These are phyloP conservation scores for Drosophila prosaltans DNA, from an alignment of 1,140 invertebrate genomes.

Conservation along the genomic window DNA sequence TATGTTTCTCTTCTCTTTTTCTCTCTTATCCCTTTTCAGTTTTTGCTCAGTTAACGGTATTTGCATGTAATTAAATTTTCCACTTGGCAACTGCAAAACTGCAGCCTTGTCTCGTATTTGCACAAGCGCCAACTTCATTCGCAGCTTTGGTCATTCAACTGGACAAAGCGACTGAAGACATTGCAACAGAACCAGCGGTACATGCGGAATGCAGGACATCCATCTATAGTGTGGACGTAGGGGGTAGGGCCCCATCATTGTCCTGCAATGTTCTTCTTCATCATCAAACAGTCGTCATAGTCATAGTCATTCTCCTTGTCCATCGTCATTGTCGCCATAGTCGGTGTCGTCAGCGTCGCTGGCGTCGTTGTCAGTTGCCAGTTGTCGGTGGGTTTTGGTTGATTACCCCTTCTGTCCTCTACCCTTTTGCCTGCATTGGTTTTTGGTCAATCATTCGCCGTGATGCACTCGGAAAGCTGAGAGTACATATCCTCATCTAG, in stretches of 20 bases:
- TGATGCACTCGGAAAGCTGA: slow-evolving; percentile 32
- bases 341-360: neutral
- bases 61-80: slow-evolving; percentile 76
- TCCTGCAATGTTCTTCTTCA: slow-evolving; percentile 15
- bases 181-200: slow-evolving; percentile 5
- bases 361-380: slow-evolving; percentile 5
- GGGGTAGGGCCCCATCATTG: slow-evolving; percentile 5
- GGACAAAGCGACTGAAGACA: slow-evolving; percentile 35
- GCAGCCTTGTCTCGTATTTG: slow-evolving; percentile 65
- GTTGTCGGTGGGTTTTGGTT: slow-evolving; percentile 5
- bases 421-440: slow-evolving; percentile 34
- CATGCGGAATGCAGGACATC: neutral
- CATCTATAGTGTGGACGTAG: too few species aligned
- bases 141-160: slow-evolving; percentile 49
- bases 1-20: slow-evolving; percentile 22
- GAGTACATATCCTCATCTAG: slow-evolving; percentile 30
- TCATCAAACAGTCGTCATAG: slow-evolving; percentile 45
- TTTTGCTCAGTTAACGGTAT: slow-evolving; percentile 57
- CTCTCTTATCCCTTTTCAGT: slow-evolving; percentile 3
- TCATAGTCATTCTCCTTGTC: slow-evolving; percentile 15
- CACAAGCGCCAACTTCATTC: slow-evolving; percentile 39
- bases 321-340: neutral
- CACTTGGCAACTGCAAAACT: slow-evolving; percentile 66
- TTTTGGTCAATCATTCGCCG: slow-evolving; percentile 42
- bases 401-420: neutral